phyloP scores from a whole-genome alignment of 2,888 invertebrate genomes.

The Megalurothrips usitatus region DNA sequence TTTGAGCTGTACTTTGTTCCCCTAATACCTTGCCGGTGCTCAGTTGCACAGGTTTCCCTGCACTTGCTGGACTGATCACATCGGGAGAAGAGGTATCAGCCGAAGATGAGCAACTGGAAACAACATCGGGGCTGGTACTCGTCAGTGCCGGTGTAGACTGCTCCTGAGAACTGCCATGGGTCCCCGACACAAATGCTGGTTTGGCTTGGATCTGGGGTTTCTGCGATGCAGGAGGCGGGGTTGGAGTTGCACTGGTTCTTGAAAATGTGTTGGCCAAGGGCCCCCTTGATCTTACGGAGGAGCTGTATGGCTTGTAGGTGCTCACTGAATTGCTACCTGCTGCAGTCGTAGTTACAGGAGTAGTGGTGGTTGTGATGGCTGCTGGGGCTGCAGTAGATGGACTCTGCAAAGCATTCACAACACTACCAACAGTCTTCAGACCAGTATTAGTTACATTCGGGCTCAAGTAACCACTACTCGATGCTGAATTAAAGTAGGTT shows the following conservation, averaged over 20 bases:
- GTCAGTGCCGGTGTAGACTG: slow-evolving; percentile 41
- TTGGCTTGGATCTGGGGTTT: slow-evolving; percentile 50
- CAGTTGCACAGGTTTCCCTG: slow-evolving; percentile 33
- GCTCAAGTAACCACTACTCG: slow-evolving; percentile 51
- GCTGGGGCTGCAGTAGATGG: slow-evolving; percentile 30
- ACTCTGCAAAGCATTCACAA: slow-evolving; percentile 35
- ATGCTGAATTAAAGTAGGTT: slow-evolving; percentile 41
- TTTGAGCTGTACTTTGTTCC: slow-evolving; percentile 40
- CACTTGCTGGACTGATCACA: slow-evolving; percentile 41
- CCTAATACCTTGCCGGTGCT: slow-evolving; percentile 31
- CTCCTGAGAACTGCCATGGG: slow-evolving; percentile 31
- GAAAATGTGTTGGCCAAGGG: slow-evolving; percentile 39
- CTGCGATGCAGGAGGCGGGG: slow-evolving; percentile 39
- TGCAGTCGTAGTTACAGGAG: slow-evolving; percentile 31
- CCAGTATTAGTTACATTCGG: slow-evolving; percentile 34
- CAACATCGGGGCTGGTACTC: slow-evolving; percentile 61
- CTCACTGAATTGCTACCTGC: slow-evolving; percentile 25
- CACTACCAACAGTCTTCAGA: not conserved
- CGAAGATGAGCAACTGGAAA: slow-evolving; percentile 61
- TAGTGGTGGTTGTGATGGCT: slow-evolving; percentile 39
- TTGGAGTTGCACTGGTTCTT: slow-evolving; percentile 36
- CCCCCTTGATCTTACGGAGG: slow-evolving; percentile 40
- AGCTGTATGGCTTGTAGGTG: slow-evolving; percentile 39
- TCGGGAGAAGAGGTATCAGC: slow-evolving; percentile 52
- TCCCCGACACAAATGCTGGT: slow-evolving; percentile 44